Base-by-base conservation (phyloP, 2,888 invertebrate genomes). In the Meghimatium bilineatum region DNA sequence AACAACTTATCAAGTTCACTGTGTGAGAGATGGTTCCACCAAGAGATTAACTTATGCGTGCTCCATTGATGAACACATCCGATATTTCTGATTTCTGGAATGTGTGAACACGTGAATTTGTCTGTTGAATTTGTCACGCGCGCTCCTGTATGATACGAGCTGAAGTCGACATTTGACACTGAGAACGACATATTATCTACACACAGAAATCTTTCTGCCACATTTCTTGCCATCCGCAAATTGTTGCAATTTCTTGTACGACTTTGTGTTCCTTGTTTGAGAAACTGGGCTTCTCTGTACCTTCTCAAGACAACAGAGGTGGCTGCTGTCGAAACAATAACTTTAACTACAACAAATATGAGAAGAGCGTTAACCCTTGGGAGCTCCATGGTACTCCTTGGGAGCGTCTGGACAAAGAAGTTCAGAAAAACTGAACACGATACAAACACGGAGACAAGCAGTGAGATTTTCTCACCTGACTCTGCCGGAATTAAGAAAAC, bases 381-480 rank as follows among this genome's bases (percentile, higher is more conserved):
- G 12, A 49, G 29, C 14, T 10, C 49, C n/a, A 6, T n/a, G n/a
- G 44, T 72, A 49, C 49, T 72, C 29, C 49, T 26, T 14, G 72
- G 49, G 14, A 29, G 2, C 49, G 71, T 49, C 29, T 72, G 29
- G 5, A 72, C 72, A n/a, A 72, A 49, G 44, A 44, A 72, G 49
- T 72, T 72, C n/a, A 44, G 49, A 29, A 72, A 49, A 14, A 72
- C 49, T 10, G 49, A 72, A 49, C n/a, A n/a, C n/a, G 72, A 72
- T 26, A 72, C 72, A 72, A 44, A 72, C 0, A 72, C 49, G 10
- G 72, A 72, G 14, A 72, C 72, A 0, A 72, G 72, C 44, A 72
- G 44, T 6, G 72, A 72, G 49, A 72, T 44, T 72, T 72, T 72
- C n/a, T 72, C 72, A 10, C 72, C 72, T 6, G 72, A 49, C 72